Evolutionary conservation across 2,113 vertebrate genomes (phyloP), one percentile per base, ranked within the genome.

Genomic region (Tychaedon coryphoeus): DNA sequence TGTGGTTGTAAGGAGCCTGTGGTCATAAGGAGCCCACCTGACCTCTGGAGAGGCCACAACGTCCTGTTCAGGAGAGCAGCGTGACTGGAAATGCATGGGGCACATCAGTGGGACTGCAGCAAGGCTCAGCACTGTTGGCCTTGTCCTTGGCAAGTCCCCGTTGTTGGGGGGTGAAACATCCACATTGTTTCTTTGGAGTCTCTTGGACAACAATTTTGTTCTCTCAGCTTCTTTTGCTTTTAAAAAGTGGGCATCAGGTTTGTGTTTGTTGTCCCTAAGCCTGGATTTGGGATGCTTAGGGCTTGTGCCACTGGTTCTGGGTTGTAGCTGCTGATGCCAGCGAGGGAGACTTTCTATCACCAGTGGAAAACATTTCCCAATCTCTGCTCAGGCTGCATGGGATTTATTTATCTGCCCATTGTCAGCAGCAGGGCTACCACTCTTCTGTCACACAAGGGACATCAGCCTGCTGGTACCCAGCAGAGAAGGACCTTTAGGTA

Each of bases 151-250:
- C 10, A 6, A 36, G 34, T 66, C 38, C 18, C 17, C 1, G 0
- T 33, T 34, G 20, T 3, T 51, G 74, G 43, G 74, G 65, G 38
- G 26, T 74, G 43, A 2, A 20, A 38, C 20, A 31, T 43, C 74
- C 34, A 11, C 1, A 0, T 64, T 60, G 40, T 60, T 84, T 61
- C 34, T 69, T 43, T 4, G 2, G 54, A 70, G 47, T 3, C 4
- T 45, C 45, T 76, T 61, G 47, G 43, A 11, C 33, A 50, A 13
- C 2, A 2, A 6, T 64, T 19, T 64, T 76, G 33, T 0, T 0
- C 29, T 58, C 36, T 64, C 3, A 5, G 12, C 61, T 75, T 5
- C 22, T 53, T 89, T 64, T 74, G 6, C 43, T 64, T 85, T 62
- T 61, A 40, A 61, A 56, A 87, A 45, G 18, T 36, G 6, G 19